Evolutionary conservation across 2,888 invertebrate genomes (phyloP).

Genomic region (Tipula unca): DNA sequence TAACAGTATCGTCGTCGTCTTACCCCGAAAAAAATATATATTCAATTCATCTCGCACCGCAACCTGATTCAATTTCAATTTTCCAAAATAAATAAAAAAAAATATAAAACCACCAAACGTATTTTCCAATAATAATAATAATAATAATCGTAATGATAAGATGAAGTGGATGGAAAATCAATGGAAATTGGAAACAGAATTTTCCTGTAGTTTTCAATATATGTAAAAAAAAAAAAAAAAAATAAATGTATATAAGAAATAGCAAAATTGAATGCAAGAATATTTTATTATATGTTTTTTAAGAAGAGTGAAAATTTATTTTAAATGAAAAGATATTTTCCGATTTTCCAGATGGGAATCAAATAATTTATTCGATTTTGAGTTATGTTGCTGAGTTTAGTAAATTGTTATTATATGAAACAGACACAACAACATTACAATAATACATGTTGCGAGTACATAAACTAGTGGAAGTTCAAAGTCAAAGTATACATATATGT

Average conservation of each 20-base stretch:
- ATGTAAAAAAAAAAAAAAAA: neutral
- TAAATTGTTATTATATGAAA: neutral
- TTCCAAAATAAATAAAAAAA: neutral
- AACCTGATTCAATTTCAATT: slow-evolving; percentile 8
- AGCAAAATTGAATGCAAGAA: neutral
- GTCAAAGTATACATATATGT: neutral
- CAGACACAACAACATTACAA: neutral
- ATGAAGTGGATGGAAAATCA: slow-evolving; percentile 3
- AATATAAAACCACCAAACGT: neutral
- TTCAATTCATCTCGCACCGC: neutral
- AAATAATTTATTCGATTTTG: neutral
- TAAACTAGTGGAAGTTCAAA: neutral
- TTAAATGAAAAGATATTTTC: neutral
- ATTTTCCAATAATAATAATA: slow-evolving; percentile 1
- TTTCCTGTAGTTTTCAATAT: neutral
- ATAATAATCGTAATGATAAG: neutral
- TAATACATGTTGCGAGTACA: neutral
- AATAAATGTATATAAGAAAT: neutral
- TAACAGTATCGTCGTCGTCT: neutral
- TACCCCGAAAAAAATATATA: neutral
- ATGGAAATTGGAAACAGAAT: neutral
- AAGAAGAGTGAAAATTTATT: slow-evolving; percentile 8
- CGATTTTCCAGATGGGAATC: slow-evolving; percentile 2
- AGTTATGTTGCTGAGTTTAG: neutral
- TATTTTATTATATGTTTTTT: neutral